Evolutionary conservation across 2,888 invertebrate species (phyloP), one percentile per base, ranked within the genome.

Genomic region (Hipparchia semele): DNA sequence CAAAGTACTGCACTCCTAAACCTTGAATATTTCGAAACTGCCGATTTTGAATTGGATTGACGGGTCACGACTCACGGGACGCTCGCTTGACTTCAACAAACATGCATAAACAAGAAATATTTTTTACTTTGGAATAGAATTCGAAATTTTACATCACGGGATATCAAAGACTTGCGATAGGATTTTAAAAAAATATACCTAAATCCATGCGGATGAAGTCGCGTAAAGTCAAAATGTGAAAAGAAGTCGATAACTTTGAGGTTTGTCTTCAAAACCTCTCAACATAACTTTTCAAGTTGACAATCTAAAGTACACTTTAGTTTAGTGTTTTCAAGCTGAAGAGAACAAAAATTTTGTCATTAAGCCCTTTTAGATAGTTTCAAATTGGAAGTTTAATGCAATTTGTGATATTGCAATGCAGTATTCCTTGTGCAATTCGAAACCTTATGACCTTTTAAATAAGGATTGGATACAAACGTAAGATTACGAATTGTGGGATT

Each of bases 241-340:
- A 23, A 56, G 56, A n/a, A 13, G 3, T 9, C 9, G 45, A 62
- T 46, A 62, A 46, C 45, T 13, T 13, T 9, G 62, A 59, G 46
- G 2, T 62, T 13, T 61, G 23, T 59, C 23, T 39, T 60, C 53
- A 61, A 33, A 59, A 45, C 59, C 74, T 72, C 72, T 72, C 66
- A 59, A 66, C 65, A 66, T 73, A 73, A 73, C 49, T 72, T 39
- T 33, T 49, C 6, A 13, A 64, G 71, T 68, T 68, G 62, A 49
- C 10, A 51, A 7, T 54, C 33, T 70, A 70, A 67, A 62, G 70
- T 56, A 67, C 39, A 61, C 56, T 54, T 54, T 58, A 8, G n/a
- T 13, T 13, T 13, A 56, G 58, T 23, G 58, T 59, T 66, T 53
- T 10, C 2, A 58, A 71, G 51, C 49, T 61, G 12, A 64, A 64